Evolutionary conservation across 2,113 vertebrate genomes (phyloP), one percentile per base, ranked within the genome.

Genomic region (Lathamus discolor): DNA sequence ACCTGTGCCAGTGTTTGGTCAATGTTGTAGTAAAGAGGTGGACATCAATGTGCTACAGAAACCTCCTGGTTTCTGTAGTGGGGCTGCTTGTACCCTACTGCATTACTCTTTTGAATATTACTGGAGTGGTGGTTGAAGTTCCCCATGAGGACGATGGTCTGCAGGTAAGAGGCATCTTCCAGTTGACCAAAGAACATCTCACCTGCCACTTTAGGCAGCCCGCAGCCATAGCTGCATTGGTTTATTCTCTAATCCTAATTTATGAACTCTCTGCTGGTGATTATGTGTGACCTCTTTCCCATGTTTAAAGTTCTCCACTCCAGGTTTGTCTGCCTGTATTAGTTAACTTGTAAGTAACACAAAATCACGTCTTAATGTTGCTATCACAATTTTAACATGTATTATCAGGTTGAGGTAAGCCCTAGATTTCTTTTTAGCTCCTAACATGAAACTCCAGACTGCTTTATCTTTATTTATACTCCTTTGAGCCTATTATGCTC

Each of bases 191-290:
- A 68, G 13, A 74, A 52, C 5, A 29, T 51, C 54, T 91, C 13
- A 70, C 24, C 18, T 84, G 15, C 55, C 16, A 74, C 10, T 49
- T 90, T 6, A 52, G 16, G 10, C 0, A 0, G 11, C 85, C 69
- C 0, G 0, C 23, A 77, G 16, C 17, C 57, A 35, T 24, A 66
- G 24, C 27, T 3, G 2, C 7, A 6, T 11, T 64, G 28, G 3
- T 43, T 89, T 86, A 35, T 37, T 70, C 41, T 48, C 27, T 86
- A 44, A 80, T 81, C 20, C 23, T 57, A 39, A 69, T 77, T 69
- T 69, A 62, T 41, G 10, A 57, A 69, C 10, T 46, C 33, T 90
- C 19, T 74, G 13, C 27, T 69, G 27, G 17, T 70, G 41, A 37
- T 15, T 43, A 10, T 86, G 9, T 48, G 33, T 62, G 25, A 76